Evolutionary conservation across 2,888 invertebrate genomes (phyloP), one percentile per base, ranked within the genome.

Genomic region (Girardia tigrina): DNA sequence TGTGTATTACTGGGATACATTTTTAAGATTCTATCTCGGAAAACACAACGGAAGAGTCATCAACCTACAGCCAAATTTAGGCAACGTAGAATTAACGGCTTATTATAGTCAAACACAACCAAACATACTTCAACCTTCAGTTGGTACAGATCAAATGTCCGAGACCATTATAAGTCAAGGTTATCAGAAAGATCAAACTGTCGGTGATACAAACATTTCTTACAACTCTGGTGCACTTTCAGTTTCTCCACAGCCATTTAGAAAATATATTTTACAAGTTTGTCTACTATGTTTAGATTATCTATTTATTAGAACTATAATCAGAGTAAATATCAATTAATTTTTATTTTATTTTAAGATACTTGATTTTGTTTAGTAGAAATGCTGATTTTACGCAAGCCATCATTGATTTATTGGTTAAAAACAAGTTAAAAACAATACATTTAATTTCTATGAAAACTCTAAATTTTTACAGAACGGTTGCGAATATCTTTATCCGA

Each of bases 31-130:
- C n/a, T 56, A 56, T 56, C 56, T 56, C n/a, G 56, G 56, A 20
- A 56, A 56, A 56, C 56, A 56, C 23, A 56, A 56, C 23, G 56
- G 56, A 56, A 56, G 56, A 56, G 56, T 56, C n/a, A 56, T 56
- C n/a, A 56, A 56, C 23, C 56, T 56, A 2, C 56, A 56, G 56
- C 56, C 56, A n/a, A 56, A 56, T 56, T 56, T 56, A 23, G 56
- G 56, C n/a, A 56, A 56, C 23, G 56, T 56, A 6, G 56, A 56
- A 56, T 56, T 56, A 23, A 56, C 56, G 56, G 56, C 56, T 56
- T 56, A 56, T 56, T 56, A 56, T 56, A 12, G n/a, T n/a, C 56
- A 56, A 56, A 56, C 20, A 20, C 56, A 56, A 16, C n/a, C 56
- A 56, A 6, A 6, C 23, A 4, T 23, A 56, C 23, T 56, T 56